phyloP scores from a whole-genome alignment of 2,797 vertebrate genomes.

The Cyclopterus lumpus region DNA sequence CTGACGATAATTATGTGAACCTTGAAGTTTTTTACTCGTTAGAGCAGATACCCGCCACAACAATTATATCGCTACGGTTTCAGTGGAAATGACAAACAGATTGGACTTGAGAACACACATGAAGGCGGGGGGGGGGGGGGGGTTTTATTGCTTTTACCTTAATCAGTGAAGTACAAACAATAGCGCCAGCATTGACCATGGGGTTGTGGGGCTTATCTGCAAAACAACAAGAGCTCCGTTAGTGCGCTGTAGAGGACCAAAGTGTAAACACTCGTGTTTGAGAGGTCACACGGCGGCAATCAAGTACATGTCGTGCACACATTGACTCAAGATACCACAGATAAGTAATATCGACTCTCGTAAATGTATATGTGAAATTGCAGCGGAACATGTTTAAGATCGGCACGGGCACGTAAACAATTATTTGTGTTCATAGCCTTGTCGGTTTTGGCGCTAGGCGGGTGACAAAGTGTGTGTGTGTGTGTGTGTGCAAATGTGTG shows the following conservation, averaged over 20 bases:
- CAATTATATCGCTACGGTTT: constrained; percentile 10
- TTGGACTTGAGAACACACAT: constrained; percentile 26
- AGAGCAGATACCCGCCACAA: constrained; percentile 31
- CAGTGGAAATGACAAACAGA: constrained; percentile 33
- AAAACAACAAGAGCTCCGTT: constrained; percentile 62
- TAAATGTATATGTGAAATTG: not conserved
- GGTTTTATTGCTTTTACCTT: constrained; percentile 88
- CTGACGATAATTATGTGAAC: constrained; percentile 20
- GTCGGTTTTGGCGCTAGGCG: not conserved
- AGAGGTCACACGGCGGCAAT: constrained; percentile 25
- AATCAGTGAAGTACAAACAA: constrained; percentile 97
- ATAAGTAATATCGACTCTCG: not conserved
- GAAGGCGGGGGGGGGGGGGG: not conserved
- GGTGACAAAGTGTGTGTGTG: not conserved
- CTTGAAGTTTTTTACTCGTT: constrained; percentile 30
- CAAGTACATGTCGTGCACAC: constrained; percentile 19
- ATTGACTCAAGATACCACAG: constrained; percentile 17
- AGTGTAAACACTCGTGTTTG: constrained; percentile 19
- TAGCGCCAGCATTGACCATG: constrained; percentile 99
- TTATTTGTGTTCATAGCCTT: not conserved
- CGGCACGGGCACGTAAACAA: not conserved
- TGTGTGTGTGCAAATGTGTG: not conserved
- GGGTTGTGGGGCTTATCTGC: constrained; percentile 98
- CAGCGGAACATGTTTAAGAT: not conserved
- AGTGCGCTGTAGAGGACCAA: constrained; percentile 11